Conservation (phyloP, 1,140 invertebrate genomes). For the Propsilocerus akamusi region DNA sequence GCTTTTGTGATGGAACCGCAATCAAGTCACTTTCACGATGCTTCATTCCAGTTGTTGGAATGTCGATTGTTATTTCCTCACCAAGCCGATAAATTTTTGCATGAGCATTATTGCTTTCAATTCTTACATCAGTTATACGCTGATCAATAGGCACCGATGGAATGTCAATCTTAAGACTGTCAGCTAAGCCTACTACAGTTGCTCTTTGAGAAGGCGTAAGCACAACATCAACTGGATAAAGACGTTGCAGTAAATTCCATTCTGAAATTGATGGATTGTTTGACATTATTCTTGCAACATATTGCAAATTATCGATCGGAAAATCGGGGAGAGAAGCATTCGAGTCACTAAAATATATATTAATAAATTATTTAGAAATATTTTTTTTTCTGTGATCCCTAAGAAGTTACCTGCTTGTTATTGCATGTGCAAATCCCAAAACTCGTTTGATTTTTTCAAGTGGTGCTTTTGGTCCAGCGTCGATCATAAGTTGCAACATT, state of each 20-base stretch:
- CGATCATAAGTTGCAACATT: constrained; percentile 31
- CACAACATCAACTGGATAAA: constrained; percentile 72
- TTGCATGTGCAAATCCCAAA: constrained; percentile 51
- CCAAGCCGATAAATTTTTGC: constrained; percentile 19
- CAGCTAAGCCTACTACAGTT: constrained; percentile 45
- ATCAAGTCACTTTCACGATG: constrained; percentile 28
- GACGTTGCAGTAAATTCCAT: constrained; percentile 43
- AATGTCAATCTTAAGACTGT: constrained; percentile 33
- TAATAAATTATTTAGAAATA: too few relatives aligned
- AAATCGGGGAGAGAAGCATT: constrained; percentile 65
- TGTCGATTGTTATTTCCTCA: constrained; percentile 18
- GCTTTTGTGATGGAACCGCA: constrained; percentile 61
- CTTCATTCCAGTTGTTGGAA: constrained; percentile 21
- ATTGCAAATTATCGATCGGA: constrained; percentile 63
- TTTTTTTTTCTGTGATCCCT: too few relatives aligned
- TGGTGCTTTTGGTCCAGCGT: constrained; percentile 33
- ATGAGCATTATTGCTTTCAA: constrained; percentile 17
- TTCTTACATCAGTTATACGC: constrained; percentile 13
- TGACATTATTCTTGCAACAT: constrained; percentile 55
- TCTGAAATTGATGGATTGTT: constrained; percentile 40
- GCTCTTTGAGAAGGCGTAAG: constrained; percentile 49
- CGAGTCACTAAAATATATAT: constrained; percentile 50
- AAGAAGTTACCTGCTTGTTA: too few relatives aligned
- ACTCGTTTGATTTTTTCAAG: constrained; percentile 41
- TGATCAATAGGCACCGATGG: constrained; percentile 10